Evolutionary conservation across 2,113 vertebrate genomes (phyloP), one percentile per base, ranked within the genome.

Genomic region (Oostethus manadensis): DNA sequence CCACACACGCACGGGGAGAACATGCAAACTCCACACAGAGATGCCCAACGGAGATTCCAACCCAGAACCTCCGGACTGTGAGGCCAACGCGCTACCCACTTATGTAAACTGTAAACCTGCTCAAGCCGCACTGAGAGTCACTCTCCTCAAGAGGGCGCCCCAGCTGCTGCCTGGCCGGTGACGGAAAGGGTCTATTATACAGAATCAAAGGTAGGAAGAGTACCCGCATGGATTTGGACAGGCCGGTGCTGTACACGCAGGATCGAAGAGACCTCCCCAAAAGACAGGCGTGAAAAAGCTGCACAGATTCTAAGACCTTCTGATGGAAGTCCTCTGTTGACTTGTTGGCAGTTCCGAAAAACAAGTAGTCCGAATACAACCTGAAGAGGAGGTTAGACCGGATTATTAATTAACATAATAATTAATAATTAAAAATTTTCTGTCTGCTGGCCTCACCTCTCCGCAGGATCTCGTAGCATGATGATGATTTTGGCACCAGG

Each of bases 341-440:
- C 79, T 98, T 98, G 81, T 97, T 97, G 47, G 91, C 90, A 49
- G 86, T 90, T 45, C 90, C 92, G 47, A 98, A 98, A 87, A 96
- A 98, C 53, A 98, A 88, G 73, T 98, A 98, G 73, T 97, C 95
- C 0, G 95, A 98, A 76, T 98, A 98, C 71, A 98, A 61, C 83
- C 96, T 98, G 85, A 0, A 68, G 3, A 70, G 3, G 14, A 33
- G 0, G 10, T 17, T 11, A 58, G 48, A 18, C n/a, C n/a, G n/a
- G n/a, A n/a, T n/a, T n/a, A n/a, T n/a, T n/a, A n/a, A n/a, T n/a
- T n/a, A n/a, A n/a, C n/a, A n/a, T n/a, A n/a, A n/a, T n/a, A n/a
- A n/a, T n/a, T n/a, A n/a, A n/a, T n/a, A n/a, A n/a, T n/a, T n/a
- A n/a, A n/a, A n/a, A n/a, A n/a, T n/a, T 44, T 22, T n/a, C n/a